Evolutionary conservation across 2,113 vertebrate species (phyloP), one percentile per base, ranked within the genome.

Genomic region (Poecile atricapillus): DNA sequence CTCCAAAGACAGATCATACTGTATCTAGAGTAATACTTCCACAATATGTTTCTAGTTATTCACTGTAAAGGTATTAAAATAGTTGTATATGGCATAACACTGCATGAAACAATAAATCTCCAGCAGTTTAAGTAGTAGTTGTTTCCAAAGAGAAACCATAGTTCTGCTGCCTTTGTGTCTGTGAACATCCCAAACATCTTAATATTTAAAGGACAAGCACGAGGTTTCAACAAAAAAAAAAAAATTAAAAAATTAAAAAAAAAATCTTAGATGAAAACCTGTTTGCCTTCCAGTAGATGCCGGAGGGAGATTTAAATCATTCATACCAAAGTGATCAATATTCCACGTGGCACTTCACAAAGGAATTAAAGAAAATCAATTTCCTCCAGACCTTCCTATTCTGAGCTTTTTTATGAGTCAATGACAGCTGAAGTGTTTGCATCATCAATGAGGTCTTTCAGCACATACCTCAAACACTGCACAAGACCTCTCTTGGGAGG

Each of bases 341-440:
- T 96, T 97, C 96, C n/a, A 19, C 60, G 59, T 83, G 95, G 92
- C 87, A 95, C 74, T 92, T 95, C 90, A 88, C 88, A 95, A 85
- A 95, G 70, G 95, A 96, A 96, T 97, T 95, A 96, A 91, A 97
- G 94, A 97, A 97, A 97, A 97, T 96, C 94, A 93, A 93, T 97
- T 98, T 97, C 85, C 87, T 95, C 93, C 89, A 89, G 83, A 79
- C 56, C 24, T 78, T 86, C 73, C 90, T 95, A 95, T 96, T 97
- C 89, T 93, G 90, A 96, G 90, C 39, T 59, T 79, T 95, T 82
- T 93, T 83, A 94, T 96, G 96, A 97, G 89, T 96, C 95, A 97
- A 59, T 94, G 96, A 94, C 94, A 97, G 96, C 95, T 95, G 90
- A 91, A 98, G 94, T 77, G 62, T 93, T 97, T 94, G 85, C 95